Evolutionary conservation across 2,888 invertebrate genomes (phyloP), one percentile per base, ranked within the genome.

Genomic region (Conomelus anceps): DNA sequence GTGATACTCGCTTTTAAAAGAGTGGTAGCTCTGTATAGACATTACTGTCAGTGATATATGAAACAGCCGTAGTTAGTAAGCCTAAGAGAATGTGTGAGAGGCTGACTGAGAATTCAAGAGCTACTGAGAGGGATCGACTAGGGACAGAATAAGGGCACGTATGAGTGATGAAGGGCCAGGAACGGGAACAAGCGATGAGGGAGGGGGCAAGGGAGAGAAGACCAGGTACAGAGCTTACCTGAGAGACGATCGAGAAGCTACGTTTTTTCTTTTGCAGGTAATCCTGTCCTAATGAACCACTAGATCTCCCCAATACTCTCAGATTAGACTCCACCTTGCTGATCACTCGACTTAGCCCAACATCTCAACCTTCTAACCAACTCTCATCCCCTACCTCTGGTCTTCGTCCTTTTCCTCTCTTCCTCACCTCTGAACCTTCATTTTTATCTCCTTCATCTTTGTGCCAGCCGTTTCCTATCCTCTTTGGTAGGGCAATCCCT

Each of bases 221-320:
- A 22, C 86, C 86, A 86, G 86, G 86, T 23, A 86, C 86, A 24
- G 86, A 17, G 29, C 86, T 63, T 63, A 63, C 63, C 63, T 63
- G 63, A 63, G 63, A 63, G 24, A 29, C 86, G 86, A 86, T 86
- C 86, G 29, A 26, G 86, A 86, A 63, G 63, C 86, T 23, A 86
- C 89, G 90, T 90, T 90, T 90, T 90, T 90, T 88, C 90, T 88
- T 88, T n/a, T 89, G 88, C 89, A 89, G 89, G 88, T 89, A 90
- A 90, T 90, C 90, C 90, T 34, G 63, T 89, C 88, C 90, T 90
- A 90, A 90, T 90, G 90, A 90, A 90, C 90, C 89, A 89, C 88
- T 89, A 90, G 89, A 90, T 90, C 90, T 90, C 88, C 86, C 84
- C 86, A 24, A 89, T 88, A 88, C 90, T 89, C 87, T 24, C 26